Conservation (phyloP, 1,140 invertebrate genomes). For the Philotrypesis tridentata region DNA sequence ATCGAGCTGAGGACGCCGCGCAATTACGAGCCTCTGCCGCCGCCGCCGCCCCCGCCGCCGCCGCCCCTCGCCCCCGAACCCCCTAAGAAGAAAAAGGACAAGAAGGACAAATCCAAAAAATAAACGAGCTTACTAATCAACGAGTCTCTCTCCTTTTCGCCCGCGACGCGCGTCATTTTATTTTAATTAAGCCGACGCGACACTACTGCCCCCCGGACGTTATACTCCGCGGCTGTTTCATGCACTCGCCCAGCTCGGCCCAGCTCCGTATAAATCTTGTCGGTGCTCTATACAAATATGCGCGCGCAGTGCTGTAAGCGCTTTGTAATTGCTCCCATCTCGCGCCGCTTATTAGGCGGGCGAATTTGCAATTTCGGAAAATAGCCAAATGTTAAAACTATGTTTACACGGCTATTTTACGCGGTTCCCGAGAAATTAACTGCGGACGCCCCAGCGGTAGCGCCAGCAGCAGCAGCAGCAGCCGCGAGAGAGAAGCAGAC, state of each 20-base stretch:
- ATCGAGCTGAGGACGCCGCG: slow-evolving; percentile 63
- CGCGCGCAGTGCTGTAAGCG: neutral
- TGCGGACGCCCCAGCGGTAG: too few species aligned
- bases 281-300: too few species aligned
- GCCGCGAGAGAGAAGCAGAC: too few species aligned
- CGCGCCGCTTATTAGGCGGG: neutral
- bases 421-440: too few species aligned
- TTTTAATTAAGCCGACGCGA: too few species aligned
- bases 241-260: neutral
- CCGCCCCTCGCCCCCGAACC: slow-evolving; percentile 46
- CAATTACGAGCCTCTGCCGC: slow-evolving; percentile 64
- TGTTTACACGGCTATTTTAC: too few species aligned
- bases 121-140: neutral
- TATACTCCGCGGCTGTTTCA: neutral
- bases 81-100: slow-evolving; percentile 3
- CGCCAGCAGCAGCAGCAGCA: too few species aligned
- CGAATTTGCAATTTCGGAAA: neutral
- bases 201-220: too few species aligned
- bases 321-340: neutral
- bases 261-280: neutral
- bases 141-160: too few species aligned
- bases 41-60: slow-evolving; percentile 49
- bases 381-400: neutral
- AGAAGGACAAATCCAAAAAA: slow-evolving; percentile 30
- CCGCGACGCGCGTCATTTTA: too few species aligned